Base-by-base conservation (phyloP, 2,797 vertebrate genomes). In the Enteromius thamalakanensis region DNA sequence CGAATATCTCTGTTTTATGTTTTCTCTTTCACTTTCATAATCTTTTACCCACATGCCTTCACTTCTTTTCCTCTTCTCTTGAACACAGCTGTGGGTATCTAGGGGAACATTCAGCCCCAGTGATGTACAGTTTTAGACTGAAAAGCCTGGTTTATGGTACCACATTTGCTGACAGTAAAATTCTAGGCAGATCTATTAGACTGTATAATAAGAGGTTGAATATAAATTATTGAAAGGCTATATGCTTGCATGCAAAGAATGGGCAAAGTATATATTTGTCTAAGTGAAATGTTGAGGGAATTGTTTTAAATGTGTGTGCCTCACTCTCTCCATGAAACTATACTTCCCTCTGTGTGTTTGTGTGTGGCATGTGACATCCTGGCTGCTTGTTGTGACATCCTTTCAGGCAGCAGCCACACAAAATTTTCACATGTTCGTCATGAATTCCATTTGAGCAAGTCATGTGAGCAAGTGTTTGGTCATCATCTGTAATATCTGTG, bases 131-230 rank as follows among this genome's bases (percentile, higher is more conserved):
- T 23, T 79, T 67, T 79, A 40, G 64, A 55, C n/a, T 49, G 1
- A 3, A 10, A 81, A 51, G 11, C 21, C 11, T n/a, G 67, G 32
- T 64, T 81, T 64, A 64, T 62, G 53, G 68, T 15, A 62, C 69
- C 53, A 23, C 68, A 62, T 74, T 74, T 74, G 42, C 80, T 49
- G 70, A 81, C 58, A 15, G 17, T 29, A 19, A 81, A 15, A 53
- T 53, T 75, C 32, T 75, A 65, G 70, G 45, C 58, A 19, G 14
- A 51, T 53, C 58, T 75, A 65, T 69, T 70, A 80, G 47, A n/a
- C 47, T 68, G 29, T 58, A 70, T 75, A 51, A 74, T 81, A 75
- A 74, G 29, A 65, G 70, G 58, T 75, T 81, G 10, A 62, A 81
- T 51, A 75, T 74, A n/a, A 42, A 68, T 68, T 67, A 40, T 70